A percentile compares a stretch with the other conserved stretches of the same genome.
Evolutionary conservation across 1,140 invertebrate species (phyloP).

Genomic region (Leptinotarsa lineolata): DNA sequence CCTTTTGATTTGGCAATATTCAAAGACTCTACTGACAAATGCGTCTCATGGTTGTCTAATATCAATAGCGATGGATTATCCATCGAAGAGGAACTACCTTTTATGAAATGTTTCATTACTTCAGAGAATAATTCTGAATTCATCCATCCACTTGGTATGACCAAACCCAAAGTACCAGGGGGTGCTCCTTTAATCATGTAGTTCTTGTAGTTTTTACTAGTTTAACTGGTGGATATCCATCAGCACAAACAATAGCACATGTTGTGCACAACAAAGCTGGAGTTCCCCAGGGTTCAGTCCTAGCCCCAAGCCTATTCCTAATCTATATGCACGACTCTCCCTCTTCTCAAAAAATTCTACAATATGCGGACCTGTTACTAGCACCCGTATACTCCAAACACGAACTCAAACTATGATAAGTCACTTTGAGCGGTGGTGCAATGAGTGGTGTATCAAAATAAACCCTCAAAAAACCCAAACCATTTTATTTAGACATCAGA

Average conservation of each 20-base stretch:
- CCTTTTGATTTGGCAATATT: conserved; percentile 41
- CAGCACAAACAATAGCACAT: conserved; percentile 50
- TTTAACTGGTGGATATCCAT: conserved; percentile 46
- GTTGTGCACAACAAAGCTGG: conserved; percentile 56
- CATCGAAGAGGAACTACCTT: conserved; percentile 48
- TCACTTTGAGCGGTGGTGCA: too few species aligned
- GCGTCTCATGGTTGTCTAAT: conserved; percentile 56
- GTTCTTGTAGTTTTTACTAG: conserved; percentile 49
- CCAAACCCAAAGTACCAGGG: conserved; percentile 53
- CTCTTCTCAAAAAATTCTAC: too few species aligned
- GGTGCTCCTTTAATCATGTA: conserved; percentile 51
- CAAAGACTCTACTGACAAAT: conserved; percentile 46
- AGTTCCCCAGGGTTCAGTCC: too few species aligned
- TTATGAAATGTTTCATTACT: conserved; percentile 34
- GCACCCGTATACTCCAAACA: too few species aligned
- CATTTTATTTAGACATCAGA: too few species aligned
- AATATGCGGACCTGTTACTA: too few species aligned
- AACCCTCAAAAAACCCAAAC: too few species aligned
- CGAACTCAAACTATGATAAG: too few species aligned
- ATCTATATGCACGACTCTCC: too few species aligned
- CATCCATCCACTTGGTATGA: conserved; percentile 50
- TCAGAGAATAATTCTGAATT: conserved; percentile 46
- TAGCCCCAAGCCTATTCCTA: too few species aligned
- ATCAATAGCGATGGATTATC: conserved; percentile 55
- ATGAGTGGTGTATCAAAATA: too few species aligned